These are phyloP conservation scores for Parelbella ahira DNA, from an alignment of 2,888 invertebrate genomes.

Conservation along the genomic window DNA sequence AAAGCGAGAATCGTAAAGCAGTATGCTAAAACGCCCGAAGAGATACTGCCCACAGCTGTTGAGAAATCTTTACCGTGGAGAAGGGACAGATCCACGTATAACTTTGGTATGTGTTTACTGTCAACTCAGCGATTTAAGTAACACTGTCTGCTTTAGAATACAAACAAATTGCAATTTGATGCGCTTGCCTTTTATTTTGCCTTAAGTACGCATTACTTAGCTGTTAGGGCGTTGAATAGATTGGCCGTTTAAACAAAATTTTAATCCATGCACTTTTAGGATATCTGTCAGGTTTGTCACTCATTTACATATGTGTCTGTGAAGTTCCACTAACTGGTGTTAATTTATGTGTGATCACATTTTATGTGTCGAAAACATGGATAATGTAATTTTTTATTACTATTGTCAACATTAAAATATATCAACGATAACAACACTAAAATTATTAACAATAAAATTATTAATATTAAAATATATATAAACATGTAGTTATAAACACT, in stretches of 20 bases:
- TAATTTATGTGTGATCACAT: no score
- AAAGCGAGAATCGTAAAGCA: slow-evolving; percentile 86
- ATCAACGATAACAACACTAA: no score
- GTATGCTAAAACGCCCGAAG: slow-evolving; percentile 82
- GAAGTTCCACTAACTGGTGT: not conserved
- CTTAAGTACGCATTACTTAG: not conserved
- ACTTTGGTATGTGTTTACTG: slow-evolving; percentile 83
- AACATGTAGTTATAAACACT: no score
- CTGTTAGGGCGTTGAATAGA: slow-evolving; percentile 1
- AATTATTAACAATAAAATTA: no score
- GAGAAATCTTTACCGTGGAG: slow-evolving; percentile 93
- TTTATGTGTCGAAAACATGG: no score
- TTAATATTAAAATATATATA: no score
- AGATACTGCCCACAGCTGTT: slow-evolving; percentile 86
- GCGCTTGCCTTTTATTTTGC: slow-evolving; percentile 8
- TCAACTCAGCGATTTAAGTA: slow-evolving; percentile 41
- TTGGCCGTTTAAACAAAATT: slow-evolving; percentile 6
- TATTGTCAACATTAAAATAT: no score
- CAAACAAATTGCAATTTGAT: slow-evolving; percentile 40
- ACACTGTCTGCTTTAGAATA: slow-evolving; percentile 49
- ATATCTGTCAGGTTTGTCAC: slow-evolving; percentile 1
- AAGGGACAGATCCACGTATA: slow-evolving; percentile 86
- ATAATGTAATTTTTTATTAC: no score
- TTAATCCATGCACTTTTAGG: slow-evolving; percentile 5
- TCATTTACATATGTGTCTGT: slow-evolving; percentile 14